These are phyloP conservation scores for Psilopsiagon aymara DNA, from an alignment of 2,113 vertebrate genomes.

Conservation along the genomic window DNA sequence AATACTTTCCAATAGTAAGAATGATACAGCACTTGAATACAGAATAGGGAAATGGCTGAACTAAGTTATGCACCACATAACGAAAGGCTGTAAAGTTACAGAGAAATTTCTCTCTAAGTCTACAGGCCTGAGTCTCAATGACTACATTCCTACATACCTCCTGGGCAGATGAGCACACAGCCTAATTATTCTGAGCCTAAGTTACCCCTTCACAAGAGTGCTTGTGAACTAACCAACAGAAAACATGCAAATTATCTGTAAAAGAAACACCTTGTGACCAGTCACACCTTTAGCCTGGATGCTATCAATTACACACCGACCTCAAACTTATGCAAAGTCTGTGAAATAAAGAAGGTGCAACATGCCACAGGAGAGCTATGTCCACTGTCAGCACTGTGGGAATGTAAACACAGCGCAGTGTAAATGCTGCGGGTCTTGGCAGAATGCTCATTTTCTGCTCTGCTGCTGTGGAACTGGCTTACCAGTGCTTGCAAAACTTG, in stretches of 20 bases:
- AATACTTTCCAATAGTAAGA: not conserved
- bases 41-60: not conserved
- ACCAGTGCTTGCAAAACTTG: slow-evolving; percentile 34
- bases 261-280: not conserved
- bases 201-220: not conserved
- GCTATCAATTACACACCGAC: not conserved
- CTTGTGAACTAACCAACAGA: not conserved
- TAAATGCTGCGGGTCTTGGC: not conserved
- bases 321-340: not conserved
- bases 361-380: not conserved
- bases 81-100: not conserved
- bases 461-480: not conserved
- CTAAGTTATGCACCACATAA: not conserved
- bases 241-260: not conserved
- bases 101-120: not conserved
- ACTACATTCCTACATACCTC: not conserved
- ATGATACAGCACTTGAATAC: not conserved
- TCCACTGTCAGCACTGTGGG: fast-evolving
- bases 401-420: not conserved
- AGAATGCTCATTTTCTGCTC: slow-evolving; percentile 11
- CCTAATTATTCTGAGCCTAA: not conserved
- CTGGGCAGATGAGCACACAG: fast-evolving
- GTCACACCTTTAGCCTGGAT: not conserved
- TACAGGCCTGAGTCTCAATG: not conserved
- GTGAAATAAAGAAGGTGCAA: not conserved